Conservation (phyloP, 2,797 vertebrate genomes). For the Knipowitschia caucasica region DNA sequence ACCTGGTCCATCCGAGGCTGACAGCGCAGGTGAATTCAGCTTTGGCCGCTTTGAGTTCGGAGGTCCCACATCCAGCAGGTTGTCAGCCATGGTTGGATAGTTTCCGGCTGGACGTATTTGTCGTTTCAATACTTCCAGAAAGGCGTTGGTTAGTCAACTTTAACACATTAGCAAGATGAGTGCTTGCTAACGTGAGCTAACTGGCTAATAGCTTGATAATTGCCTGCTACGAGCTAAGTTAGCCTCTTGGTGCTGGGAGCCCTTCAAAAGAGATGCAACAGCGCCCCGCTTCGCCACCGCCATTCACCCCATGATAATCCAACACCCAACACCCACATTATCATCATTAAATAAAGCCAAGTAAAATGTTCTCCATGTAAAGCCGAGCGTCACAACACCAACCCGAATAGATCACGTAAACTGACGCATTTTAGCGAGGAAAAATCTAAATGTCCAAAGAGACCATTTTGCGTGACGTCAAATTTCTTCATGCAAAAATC, state of each 20-base stretch:
- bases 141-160: constrained; percentile 34
- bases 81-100: constrained; percentile 85
- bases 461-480: constrained; percentile 78
- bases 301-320: constrained; percentile 86
- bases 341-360: constrained; percentile 69
- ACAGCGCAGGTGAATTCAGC: constrained; percentile 92
- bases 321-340: constrained; percentile 84
- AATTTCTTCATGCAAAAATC: constrained; percentile 77
- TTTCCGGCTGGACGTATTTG: constrained; percentile 19
- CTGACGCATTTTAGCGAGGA: constrained; percentile 39
- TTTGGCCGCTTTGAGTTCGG: constrained; percentile 94
- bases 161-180: constrained; percentile 65
- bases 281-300: constrained; percentile 89
- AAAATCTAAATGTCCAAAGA: constrained; percentile 65
- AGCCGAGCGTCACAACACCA: constrained; percentile 33
- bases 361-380: constrained; percentile 65
- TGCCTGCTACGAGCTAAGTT: constrained; percentile 66
- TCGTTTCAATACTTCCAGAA: constrained; percentile 19
- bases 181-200: constrained; percentile 65
- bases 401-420: constrained; percentile 45
- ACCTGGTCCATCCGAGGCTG: constrained; percentile 92
- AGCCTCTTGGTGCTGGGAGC: constrained; percentile 57
- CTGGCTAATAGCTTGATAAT: constrained; percentile 69
- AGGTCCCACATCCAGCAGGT: constrained; percentile 94
- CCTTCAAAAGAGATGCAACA: constrained; percentile 86